phyloP scores from a whole-genome alignment of 2,797 vertebrate genomes.

The Philypnodon macrostomus region DNA sequence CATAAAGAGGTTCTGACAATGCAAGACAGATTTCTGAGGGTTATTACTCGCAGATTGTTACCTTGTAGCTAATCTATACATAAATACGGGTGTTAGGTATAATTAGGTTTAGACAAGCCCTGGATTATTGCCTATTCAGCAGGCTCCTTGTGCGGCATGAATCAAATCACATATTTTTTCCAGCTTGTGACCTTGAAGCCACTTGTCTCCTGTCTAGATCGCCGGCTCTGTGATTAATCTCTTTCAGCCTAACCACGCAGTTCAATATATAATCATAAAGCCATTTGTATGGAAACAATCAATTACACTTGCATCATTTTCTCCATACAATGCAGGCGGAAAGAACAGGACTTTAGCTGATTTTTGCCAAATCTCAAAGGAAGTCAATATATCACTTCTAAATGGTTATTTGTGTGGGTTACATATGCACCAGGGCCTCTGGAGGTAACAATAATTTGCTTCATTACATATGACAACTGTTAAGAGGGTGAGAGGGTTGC shows the following conservation, averaged over 20 bases:
- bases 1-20: slow-evolving; percentile 50
- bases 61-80: slow-evolving; percentile 60
- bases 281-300: slow-evolving; percentile 43
- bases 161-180: slow-evolving; percentile 47
- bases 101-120: slow-evolving; percentile 66
- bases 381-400: slow-evolving; percentile 6
- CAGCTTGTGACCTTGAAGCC: slow-evolving; percentile 33
- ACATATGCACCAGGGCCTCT: slow-evolving; percentile 4
- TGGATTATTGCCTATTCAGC: slow-evolving; percentile 57
- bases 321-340: background rate
- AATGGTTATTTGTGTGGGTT: slow-evolving; percentile 4
- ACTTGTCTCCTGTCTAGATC: slow-evolving; percentile 42
- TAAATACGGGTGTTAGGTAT: slow-evolving; percentile 51
- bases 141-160: slow-evolving; percentile 40
- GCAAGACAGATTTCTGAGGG: slow-evolving; percentile 52
- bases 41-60: slow-evolving; percentile 60
- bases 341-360: slow-evolving; percentile 1
- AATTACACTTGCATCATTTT: slow-evolving; percentile 27
- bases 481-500: background rate
- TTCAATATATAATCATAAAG: slow-evolving; percentile 46
- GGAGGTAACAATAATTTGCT: slow-evolving; percentile 4
- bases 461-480: slow-evolving; percentile 8
- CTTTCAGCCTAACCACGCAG: slow-evolving; percentile 22
- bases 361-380: slow-evolving; percentile 5
- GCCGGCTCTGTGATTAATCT: slow-evolving; percentile 40